phyloP scores from a whole-genome alignment of 2,113 vertebrate species.

The Ammodytes dubius region DNA sequence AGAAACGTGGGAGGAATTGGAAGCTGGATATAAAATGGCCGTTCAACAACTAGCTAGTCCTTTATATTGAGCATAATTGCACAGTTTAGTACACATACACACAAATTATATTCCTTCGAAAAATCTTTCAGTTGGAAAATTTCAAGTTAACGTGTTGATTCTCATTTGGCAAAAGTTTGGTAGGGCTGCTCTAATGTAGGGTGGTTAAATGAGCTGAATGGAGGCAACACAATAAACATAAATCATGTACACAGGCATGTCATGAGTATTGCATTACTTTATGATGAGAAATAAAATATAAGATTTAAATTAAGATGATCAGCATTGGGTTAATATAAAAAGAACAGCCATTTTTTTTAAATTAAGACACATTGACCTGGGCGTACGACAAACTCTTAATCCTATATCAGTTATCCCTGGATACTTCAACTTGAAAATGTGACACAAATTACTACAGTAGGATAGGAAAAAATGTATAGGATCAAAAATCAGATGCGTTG shows the following conservation, averaged over 20 bases:
- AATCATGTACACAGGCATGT: background rate
- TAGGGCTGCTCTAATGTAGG: background rate
- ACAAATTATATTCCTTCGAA: too few relatives aligned
- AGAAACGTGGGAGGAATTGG: conserved; percentile 23
- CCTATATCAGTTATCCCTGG: too few relatives aligned
- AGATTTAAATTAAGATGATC: background rate
- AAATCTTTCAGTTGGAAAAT: background rate
- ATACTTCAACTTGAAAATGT: background rate
- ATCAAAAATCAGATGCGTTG: too few relatives aligned
- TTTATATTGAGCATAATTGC: conserved; percentile 15
- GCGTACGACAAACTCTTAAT: background rate
- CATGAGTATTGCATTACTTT: background rate
- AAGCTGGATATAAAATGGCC: conserved; percentile 4
- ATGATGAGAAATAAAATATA: background rate
- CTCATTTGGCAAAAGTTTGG: background rate
- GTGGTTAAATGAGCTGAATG: background rate
- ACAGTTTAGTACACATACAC: background rate
- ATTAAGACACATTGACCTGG: background rate
- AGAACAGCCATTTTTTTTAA: background rate
- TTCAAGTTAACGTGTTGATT: background rate
- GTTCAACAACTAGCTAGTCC: conserved; percentile 7
- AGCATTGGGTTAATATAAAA: background rate
- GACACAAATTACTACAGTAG: too few relatives aligned
- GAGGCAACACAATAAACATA: background rate
- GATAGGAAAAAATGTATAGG: too few relatives aligned